phyloP scores from a whole-genome alignment of 2,113 vertebrate genomes.

The Pituophis catenifer region DNA sequence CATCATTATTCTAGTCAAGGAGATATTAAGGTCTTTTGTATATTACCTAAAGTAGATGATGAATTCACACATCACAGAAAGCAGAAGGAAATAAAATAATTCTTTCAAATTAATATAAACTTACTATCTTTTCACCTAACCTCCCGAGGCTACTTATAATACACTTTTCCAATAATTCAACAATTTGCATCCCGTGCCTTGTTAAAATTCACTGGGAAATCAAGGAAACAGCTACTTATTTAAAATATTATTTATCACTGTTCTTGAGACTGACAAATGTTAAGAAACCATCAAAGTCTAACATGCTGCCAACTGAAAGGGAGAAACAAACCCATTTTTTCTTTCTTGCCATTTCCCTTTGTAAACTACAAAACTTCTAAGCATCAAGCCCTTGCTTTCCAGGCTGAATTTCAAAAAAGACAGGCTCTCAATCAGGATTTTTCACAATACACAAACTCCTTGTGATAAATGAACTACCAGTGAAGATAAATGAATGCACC shows the following conservation, averaged over 20 bases:
- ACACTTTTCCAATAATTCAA: not conserved
- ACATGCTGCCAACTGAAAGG: not conserved
- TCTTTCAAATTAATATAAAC: not conserved
- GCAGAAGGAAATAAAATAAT: not conserved
- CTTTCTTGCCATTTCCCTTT: conserved; percentile 1
- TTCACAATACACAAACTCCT: conserved; percentile 35
- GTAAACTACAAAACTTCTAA: conserved; percentile 1
- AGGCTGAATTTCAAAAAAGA: not conserved
- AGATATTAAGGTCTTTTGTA: not conserved
- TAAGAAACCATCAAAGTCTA: not conserved
- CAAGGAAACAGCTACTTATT: not conserved
- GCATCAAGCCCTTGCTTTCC: not conserved
- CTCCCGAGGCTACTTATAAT: not conserved
- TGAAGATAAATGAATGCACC: conserved; percentile 34
- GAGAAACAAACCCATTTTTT: not conserved
- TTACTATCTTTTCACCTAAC: not conserved
- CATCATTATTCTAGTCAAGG: not conserved
- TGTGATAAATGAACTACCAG: conserved; percentile 23
- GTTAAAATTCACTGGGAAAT: not conserved
- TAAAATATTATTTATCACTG: not conserved
- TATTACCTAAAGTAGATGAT: not conserved
- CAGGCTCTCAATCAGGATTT: conserved; percentile 32
- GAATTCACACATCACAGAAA: not conserved
- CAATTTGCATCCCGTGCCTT: not conserved
- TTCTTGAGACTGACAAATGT: not conserved